These are phyloP conservation scores for Saxidomus purpurata DNA, from an alignment of 1,140 invertebrate species.

Conservation along the genomic window DNA sequence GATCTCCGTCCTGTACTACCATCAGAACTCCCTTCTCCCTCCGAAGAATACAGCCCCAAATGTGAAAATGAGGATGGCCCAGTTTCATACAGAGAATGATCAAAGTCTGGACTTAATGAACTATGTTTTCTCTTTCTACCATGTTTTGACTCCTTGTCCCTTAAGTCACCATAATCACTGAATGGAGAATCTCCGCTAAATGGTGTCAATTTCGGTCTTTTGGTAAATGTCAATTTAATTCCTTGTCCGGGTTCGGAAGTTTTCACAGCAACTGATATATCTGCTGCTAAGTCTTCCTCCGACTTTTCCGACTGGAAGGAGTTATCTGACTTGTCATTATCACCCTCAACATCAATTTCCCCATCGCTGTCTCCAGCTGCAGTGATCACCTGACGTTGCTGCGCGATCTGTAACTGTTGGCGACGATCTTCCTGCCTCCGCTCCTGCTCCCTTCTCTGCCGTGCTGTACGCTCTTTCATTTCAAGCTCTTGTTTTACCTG, in stretches of 20 bases:
- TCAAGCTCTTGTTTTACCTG: conserved; percentile 69
- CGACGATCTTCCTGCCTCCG: conserved; percentile 54
- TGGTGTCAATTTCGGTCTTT: conserved; percentile 69
- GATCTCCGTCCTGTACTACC: conserved; percentile 69
- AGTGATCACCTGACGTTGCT: conserved; percentile 38
- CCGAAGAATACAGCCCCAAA: conserved; percentile 73
- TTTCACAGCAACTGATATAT: conserved; percentile 78
- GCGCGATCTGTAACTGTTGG: conserved; percentile 53
- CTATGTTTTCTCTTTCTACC: conserved; percentile 74
- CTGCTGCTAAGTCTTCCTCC: conserved; percentile 67
- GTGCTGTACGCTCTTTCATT: conserved; percentile 38
- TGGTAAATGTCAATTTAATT: conserved; percentile 86
- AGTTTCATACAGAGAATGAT: conserved; percentile 72
- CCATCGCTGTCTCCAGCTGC: conserved; percentile 54
- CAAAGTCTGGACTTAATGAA: conserved; percentile 69
- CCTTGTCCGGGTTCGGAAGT: conserved; percentile 83
- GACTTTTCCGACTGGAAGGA: conserved; percentile 72
- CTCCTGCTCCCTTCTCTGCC: conserved; percentile 38
- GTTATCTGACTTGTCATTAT: conserved; percentile 61
- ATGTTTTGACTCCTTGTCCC: conserved; percentile 63
- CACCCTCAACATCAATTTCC: conserved; percentile 65
- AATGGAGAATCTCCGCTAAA: conserved; percentile 62
- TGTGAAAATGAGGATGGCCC: conserved; percentile 74
- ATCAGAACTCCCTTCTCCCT: conserved; percentile 77
- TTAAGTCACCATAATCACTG: conserved; percentile 58